Evolutionary conservation across 1,140 invertebrate species (phyloP), one percentile per base, ranked within the genome.

Genomic region (Penaeus vannamei): DNA sequence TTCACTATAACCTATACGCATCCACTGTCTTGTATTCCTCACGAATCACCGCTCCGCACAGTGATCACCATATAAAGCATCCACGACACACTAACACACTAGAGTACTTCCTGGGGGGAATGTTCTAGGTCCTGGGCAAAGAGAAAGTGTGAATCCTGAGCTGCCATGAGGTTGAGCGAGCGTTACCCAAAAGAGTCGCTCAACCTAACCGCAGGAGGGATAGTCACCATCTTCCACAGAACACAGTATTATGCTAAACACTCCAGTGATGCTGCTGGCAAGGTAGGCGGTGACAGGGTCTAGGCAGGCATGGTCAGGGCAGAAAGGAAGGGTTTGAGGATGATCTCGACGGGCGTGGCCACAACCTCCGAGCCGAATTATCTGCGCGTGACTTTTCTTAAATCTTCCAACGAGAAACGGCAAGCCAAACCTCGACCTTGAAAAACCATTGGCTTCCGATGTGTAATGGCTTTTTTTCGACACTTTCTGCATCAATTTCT

Each of bases 1-100:
- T 84, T 83, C n/a, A 32, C 87, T 88, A 88, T 60, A 61, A 62
- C 69, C 87, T 88, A 88, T 66, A 88, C 29, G 80, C 87, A 84
- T 42, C 87, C 87, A 84, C 72, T 79, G 23, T 83, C 81, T 62
- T 83, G 46, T 88, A 76, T 88, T 84, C 87, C 81, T 84, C 81
- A 77, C 69, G 36, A 76, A 88, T 88, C 81, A 88, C 81, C 76
- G 87, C 81, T 69, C 84, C 77, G 81, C 69, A 88, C 87, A 83
- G 87, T 64, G 60, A 88, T 82, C 82, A 84, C 87, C 87, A 88
- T 88, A 88, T 66, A 88, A 88, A 88, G 87, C 87, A 88, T 88
- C 69, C 87, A 88, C 87, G 77, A 88, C 87, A 88, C 82, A 77
- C 87, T 88, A 88, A 83, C 87, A 88, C 87, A 84, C 87, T 88